Conservation (phyloP, 2,888 invertebrate species). For the Chorisops tibialis region DNA sequence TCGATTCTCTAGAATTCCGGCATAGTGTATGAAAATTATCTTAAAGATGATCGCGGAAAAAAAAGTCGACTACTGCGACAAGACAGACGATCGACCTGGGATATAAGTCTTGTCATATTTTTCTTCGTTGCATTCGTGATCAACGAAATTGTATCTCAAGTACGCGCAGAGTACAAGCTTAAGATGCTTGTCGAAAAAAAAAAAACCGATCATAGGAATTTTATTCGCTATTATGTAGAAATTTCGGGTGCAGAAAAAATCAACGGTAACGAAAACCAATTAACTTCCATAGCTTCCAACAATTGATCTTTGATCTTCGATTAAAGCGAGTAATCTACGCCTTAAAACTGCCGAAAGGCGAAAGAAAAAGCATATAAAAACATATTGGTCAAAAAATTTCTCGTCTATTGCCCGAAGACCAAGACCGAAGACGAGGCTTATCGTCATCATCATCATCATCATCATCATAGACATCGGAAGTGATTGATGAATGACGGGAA, state of each 20-base stretch:
- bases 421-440: constrained; percentile 4
- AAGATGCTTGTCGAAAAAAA: no score
- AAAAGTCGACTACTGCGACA: constrained; percentile 2
- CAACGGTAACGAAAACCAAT: constrained; percentile 5
- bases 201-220: no score
- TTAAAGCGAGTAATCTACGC: constrained; percentile 14
- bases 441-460: constrained; percentile 12
- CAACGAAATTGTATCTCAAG: no score
- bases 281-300: constrained; percentile 10
- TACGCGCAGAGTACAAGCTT: no score
- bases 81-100: constrained; percentile 1
- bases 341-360: constrained; percentile 3
- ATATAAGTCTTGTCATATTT: constrained; percentile 6
- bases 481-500: constrained; percentile 23
- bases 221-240: no score
- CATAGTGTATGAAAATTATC: no score
- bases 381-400: neutral
- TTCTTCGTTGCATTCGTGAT: neutral
- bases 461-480: constrained; percentile 18
- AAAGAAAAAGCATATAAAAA: neutral
- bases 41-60: neutral
- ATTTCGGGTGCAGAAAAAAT: no score
- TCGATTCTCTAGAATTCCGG: no score
- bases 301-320: constrained; percentile 18
- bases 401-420: neutral